Conservation (phyloP, 2,113 vertebrate species). For the Empidonax alnorum region DNA sequence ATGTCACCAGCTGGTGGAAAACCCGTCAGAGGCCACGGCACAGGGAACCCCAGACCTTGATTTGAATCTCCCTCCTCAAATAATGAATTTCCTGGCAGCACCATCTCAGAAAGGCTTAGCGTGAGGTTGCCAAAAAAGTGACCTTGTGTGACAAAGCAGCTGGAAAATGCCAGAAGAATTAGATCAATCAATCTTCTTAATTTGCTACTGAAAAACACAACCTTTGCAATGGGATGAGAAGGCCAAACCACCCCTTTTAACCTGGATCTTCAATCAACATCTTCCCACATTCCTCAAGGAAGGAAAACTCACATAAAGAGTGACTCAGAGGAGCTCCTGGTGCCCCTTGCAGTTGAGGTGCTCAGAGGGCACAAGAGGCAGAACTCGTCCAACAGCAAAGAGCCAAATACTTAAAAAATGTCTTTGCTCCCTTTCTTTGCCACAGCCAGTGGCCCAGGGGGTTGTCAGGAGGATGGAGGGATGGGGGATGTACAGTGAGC, state of each 20-base stretch:
- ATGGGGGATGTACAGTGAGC: neutral
- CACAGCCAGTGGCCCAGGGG: neutral
- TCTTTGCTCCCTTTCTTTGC: neutral
- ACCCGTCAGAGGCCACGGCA: neutral
- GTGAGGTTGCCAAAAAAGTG: neutral
- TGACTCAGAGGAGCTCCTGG: neutral
- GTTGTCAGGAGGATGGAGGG: neutral
- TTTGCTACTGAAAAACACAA: neutral
- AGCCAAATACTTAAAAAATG: neutral
- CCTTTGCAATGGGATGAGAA: neutral
- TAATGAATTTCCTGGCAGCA: neutral
- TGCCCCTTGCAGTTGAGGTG: neutral
- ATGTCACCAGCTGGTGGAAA: conserved; percentile 28
- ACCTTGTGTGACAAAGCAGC: neutral
- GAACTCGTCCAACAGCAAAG: neutral
- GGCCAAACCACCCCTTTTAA: neutral
- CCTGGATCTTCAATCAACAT: neutral
- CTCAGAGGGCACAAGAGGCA: neutral
- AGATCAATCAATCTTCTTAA: neutral
- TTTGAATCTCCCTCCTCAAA: neutral
- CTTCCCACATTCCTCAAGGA: neutral
- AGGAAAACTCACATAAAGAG: neutral
- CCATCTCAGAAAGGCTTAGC: neutral
- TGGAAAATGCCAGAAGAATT: conserved; percentile 24
- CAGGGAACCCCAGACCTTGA: neutral